phyloP scores from a whole-genome alignment of 1,140 invertebrate genomes.

The Hycleus phaleratus region DNA sequence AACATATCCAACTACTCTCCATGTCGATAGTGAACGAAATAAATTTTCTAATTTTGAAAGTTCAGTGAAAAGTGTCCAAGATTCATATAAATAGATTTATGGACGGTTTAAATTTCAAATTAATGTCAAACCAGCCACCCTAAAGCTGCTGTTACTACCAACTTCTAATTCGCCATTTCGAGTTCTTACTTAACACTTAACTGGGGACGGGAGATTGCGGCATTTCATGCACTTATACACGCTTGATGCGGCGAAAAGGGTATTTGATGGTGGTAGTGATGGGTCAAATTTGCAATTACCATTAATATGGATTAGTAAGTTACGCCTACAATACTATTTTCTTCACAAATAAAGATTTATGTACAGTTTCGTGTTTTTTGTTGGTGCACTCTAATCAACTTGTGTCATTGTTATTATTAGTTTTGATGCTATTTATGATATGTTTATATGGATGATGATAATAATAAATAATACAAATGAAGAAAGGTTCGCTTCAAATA shows the following conservation, averaged over 20 bases:
- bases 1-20: too few species aligned
- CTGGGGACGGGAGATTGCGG: constrained; percentile 25
- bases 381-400: not conserved
- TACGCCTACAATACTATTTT: not conserved
- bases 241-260: too few species aligned
- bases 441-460: too few species aligned
- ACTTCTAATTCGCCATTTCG: constrained; percentile 34
- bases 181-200: constrained; percentile 29
- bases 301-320: constrained; percentile 22
- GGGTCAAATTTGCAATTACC: constrained; percentile 31
- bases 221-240: constrained; percentile 21
- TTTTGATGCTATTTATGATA: too few species aligned
- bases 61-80: constrained; percentile 11
- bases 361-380: not conserved
- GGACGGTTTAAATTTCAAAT: constrained; percentile 38
- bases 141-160: constrained; percentile 8
- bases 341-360: constrained; percentile 2
- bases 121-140: constrained; percentile 31
- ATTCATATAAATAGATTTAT: constrained; percentile 37
- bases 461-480: too few species aligned
- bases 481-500: too few species aligned
- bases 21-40: too few species aligned
- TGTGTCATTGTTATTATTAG: too few species aligned
- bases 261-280: too few species aligned
- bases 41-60: too few species aligned